phyloP scores from a whole-genome alignment of 2,888 invertebrate species.

The Dendrolimus pini region DNA sequence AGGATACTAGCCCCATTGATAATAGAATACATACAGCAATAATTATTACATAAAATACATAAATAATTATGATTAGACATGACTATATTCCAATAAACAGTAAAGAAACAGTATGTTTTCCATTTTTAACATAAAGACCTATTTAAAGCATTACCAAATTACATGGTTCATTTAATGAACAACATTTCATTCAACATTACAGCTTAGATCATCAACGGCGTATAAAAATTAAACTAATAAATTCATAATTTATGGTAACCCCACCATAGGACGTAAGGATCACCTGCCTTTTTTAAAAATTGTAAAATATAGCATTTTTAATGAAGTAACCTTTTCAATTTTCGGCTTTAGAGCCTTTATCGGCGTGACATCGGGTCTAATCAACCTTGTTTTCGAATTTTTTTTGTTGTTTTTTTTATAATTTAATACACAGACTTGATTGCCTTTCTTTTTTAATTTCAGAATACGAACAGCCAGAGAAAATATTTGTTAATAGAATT shows the following conservation, averaged over 20 bases:
- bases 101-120: no score
- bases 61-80: no score
- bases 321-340: conserved; percentile 73
- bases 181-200: not conserved
- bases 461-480: conserved; percentile 26
- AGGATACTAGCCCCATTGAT: no score
- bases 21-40: no score
- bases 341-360: conserved; percentile 68
- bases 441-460: conserved; percentile 60
- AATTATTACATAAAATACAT: no score
- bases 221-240: not conserved
- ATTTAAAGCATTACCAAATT: not conserved
- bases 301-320: conserved; percentile 73
- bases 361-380: conserved; percentile 74
- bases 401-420: conserved; percentile 32
- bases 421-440: conserved; percentile 46
- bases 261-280: conserved; percentile 43
- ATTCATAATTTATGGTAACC: conserved; percentile 36
- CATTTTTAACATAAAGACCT: no score
- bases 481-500: conserved; percentile 52
- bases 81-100: no score
- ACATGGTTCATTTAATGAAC: not conserved
- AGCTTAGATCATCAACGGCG: not conserved
- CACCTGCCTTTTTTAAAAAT: conserved; percentile 69
- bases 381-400: conserved; percentile 50